phyloP scores from a whole-genome alignment of 2,888 invertebrate species.

The Amiota minor region DNA sequence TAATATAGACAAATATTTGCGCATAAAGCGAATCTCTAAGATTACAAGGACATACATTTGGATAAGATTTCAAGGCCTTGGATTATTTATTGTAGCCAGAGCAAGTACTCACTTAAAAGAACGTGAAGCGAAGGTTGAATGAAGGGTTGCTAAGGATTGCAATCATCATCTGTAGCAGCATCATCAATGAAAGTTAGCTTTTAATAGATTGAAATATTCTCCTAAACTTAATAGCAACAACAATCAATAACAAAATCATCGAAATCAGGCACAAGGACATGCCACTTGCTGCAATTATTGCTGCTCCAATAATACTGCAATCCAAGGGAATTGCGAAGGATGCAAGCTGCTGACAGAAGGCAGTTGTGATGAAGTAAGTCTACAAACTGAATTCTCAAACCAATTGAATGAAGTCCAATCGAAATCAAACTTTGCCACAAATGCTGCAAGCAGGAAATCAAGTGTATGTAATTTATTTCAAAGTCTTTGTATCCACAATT shows the following conservation, averaged over 20 bases:
- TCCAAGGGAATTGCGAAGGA: too few species aligned
- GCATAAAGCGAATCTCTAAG: too few species aligned
- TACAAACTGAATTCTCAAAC: neutral
- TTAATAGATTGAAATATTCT: neutral
- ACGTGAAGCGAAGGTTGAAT: too few species aligned
- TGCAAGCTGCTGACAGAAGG: too few species aligned
- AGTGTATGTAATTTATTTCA: constrained; percentile 11
- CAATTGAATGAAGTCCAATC: constrained; percentile 8
- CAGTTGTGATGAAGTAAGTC: too few species aligned
- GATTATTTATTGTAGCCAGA: too few species aligned
- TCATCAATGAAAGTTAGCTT: neutral
- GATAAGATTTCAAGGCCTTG: too few species aligned
- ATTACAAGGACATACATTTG: too few species aligned
- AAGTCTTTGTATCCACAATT: too few species aligned
- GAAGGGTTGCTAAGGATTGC: neutral
- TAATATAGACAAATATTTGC: too few species aligned
- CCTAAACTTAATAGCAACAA: neutral
- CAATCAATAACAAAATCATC: neutral
- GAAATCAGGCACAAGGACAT: constrained; percentile 8
- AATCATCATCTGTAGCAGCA: neutral
- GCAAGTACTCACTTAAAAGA: too few species aligned
- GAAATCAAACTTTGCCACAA: neutral
- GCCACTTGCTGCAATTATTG: constrained; percentile 3
- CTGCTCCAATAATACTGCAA: constrained; percentile 5
- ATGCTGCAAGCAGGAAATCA: constrained; percentile 4